Conservation (phyloP, 2,113 vertebrate genomes). For the Misgurnus mizolepis region DNA sequence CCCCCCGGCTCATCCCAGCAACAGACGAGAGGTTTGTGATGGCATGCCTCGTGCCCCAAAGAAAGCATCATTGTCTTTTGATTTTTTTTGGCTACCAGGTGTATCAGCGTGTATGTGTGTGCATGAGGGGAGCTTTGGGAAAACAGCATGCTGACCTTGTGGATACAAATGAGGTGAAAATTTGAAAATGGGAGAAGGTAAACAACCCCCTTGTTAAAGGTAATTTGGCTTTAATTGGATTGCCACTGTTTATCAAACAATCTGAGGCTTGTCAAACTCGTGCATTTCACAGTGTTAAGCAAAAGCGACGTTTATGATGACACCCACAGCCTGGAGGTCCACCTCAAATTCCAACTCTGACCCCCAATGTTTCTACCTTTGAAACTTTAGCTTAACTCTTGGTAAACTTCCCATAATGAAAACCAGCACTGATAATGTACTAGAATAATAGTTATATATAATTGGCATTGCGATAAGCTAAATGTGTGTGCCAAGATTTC, state of each 20-base stretch:
- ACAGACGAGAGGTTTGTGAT: constrained; percentile 43
- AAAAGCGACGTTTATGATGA: constrained; percentile 73
- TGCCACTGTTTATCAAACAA: constrained; percentile 62
- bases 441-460: background rate
- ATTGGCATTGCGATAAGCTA: too few species aligned
- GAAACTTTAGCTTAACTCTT: constrained; percentile 29
- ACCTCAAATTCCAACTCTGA: constrained; percentile 78
- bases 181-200: constrained; percentile 16
- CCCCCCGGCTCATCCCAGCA: constrained; percentile 41
- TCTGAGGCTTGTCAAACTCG: constrained; percentile 62
- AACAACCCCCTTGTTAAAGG: constrained; percentile 25
- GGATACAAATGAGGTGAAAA: constrained; percentile 35
- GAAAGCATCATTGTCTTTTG: constrained; percentile 74
- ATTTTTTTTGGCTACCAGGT: constrained; percentile 67
- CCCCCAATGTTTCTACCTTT: constrained; percentile 56
- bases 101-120: constrained; percentile 63
- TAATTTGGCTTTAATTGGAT: constrained; percentile 34
- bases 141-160: background rate
- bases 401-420: background rate
- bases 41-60: constrained; percentile 69
- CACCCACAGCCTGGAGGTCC: constrained; percentile 76
- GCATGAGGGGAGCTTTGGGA: constrained; percentile 26
- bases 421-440: background rate
- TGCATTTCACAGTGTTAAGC: constrained; percentile 65
- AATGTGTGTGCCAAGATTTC: background rate